These are phyloP conservation scores for Takifugu flavidus DNA, from an alignment of 2,113 vertebrate genomes.

Conservation along the genomic window DNA sequence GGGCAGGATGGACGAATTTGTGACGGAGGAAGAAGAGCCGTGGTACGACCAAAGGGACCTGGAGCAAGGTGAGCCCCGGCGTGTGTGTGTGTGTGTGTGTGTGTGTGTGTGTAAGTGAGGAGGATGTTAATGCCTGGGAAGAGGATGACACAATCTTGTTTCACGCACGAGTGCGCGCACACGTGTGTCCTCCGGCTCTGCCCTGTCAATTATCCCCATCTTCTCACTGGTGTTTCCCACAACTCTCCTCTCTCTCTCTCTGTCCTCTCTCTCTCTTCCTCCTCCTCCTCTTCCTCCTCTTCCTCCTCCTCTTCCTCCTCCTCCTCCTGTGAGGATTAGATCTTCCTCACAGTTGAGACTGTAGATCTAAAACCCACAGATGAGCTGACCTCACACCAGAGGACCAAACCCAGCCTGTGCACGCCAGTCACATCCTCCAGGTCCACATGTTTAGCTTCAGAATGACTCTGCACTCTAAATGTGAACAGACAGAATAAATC, in stretches of 20 bases:
- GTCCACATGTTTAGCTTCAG: too few relatives aligned
- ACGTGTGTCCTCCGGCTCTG: not conserved
- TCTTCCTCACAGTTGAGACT: too few relatives aligned
- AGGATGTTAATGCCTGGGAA: not conserved
- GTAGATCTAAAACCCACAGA: too few relatives aligned
- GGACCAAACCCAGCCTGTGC: too few relatives aligned
- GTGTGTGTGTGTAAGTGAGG: not conserved
- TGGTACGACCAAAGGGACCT: slow-evolving; percentile 97
- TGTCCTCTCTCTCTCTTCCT: not conserved
- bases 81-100: not conserved
- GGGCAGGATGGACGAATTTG: slow-evolving; percentile 90
- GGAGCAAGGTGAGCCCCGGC: slow-evolving; percentile 84
- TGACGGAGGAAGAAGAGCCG: slow-evolving; percentile 91
- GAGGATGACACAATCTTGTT: not conserved
- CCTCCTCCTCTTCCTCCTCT: too few relatives aligned
- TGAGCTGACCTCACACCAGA: too few relatives aligned
- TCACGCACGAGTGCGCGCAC: not conserved
- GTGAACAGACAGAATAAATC: too few relatives aligned
- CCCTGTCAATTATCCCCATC: not conserved
- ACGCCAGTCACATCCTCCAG: too few relatives aligned
- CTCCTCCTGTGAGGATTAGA: too few relatives aligned
- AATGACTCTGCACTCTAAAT: too few relatives aligned
- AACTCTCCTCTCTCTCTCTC: not conserved
- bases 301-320: too few relatives aligned
- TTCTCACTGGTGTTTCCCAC: not conserved